Evolutionary conservation across 2,797 vertebrate genomes (phyloP).

Genomic region (Enteromius paludinosus): DNA sequence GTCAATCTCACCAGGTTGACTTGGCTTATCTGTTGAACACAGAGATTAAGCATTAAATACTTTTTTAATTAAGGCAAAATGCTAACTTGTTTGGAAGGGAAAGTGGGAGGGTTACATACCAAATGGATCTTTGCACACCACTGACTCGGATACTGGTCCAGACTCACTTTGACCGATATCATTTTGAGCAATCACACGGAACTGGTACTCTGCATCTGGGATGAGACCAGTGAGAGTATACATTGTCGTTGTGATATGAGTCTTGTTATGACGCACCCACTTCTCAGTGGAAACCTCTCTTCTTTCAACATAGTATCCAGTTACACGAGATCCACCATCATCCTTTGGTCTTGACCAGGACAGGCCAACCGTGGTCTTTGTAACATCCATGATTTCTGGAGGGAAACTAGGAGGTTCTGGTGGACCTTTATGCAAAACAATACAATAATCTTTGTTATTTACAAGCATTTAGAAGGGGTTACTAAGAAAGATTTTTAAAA

Average conservation of each 20-base stretch:
- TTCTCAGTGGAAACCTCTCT: slow-evolving; percentile 97
- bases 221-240: slow-evolving; percentile 94
- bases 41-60: background rate
- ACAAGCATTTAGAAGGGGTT: background rate
- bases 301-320: slow-evolving; percentile 96
- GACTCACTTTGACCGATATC: slow-evolving; percentile 94
- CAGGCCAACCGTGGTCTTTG: slow-evolving; percentile 89
- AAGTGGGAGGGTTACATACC: slow-evolving; percentile 77
- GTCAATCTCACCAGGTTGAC: slow-evolving; percentile 97
- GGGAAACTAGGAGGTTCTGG: slow-evolving; percentile 96
- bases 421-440: slow-evolving; percentile 71
- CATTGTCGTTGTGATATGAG: slow-evolving; percentile 99
- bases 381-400: slow-evolving; percentile 94
- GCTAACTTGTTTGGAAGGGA: background rate
- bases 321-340: slow-evolving; percentile 95
- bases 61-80: slow-evolving; percentile 14
- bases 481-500: slow-evolving; percentile 21
- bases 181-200: slow-evolving; percentile 95
- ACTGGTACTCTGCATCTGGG: slow-evolving; percentile 96
- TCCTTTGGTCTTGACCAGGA: slow-evolving; percentile 97
- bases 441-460: background rate
- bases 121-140: slow-evolving; percentile 98
- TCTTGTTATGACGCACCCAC: slow-evolving; percentile 97
- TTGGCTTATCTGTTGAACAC: slow-evolving; percentile 88
- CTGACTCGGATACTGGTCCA: slow-evolving; percentile 89